A percentile compares a stretch with the other conserved stretches of the same genome.
Conservation (phyloP, 2,888 invertebrate genomes). For the Drosophila borealis region DNA sequence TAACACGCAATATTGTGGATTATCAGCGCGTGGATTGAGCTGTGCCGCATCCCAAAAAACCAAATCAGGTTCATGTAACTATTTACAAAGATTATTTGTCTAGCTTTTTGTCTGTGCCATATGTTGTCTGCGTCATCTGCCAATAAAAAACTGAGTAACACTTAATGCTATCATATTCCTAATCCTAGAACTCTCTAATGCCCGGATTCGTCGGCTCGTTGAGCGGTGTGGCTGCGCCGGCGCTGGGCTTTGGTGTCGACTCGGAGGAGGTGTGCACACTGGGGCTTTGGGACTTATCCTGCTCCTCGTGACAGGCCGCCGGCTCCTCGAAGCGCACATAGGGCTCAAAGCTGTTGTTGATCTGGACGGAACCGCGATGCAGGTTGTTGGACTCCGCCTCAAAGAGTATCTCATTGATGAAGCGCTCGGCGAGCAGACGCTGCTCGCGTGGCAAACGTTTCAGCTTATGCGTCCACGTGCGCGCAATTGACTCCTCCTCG, state of each 20-base stretch:
- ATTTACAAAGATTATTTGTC: constrained; percentile 48
- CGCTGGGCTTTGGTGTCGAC: constrained; percentile 58
- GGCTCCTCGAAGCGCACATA: constrained; percentile 80
- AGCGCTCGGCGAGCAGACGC: constrained; percentile 82
- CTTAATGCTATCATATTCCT: constrained; percentile 38
- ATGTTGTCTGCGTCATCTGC: constrained; percentile 10
- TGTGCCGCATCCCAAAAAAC: constrained; percentile 1
- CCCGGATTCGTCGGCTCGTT: constrained; percentile 36
- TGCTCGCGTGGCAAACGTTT: constrained; percentile 81
- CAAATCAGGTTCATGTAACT: constrained; percentile 27
- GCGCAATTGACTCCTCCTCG: constrained; percentile 82
- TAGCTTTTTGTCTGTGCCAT: constrained; percentile 20
- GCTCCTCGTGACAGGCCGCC: constrained; percentile 63
- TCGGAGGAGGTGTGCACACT: constrained; percentile 77
- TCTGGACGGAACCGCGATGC: constrained; percentile 82
- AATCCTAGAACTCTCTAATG: constrained; percentile 55
- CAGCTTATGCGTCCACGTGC: constrained; percentile 82
- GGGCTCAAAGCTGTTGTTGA: constrained; percentile 82
- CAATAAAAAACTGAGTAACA: constrained; percentile 72
- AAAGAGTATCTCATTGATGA: constrained; percentile 83
- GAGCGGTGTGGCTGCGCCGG: constrained; percentile 10
- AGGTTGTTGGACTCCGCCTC: constrained; percentile 82
- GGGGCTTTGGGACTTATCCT: constrained; percentile 81
- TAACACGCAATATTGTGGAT: constrained; percentile 82
- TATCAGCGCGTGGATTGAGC: constrained; percentile 66